Conservation (phyloP, 2,113 vertebrate species). For the Pristiophorus japonicus region DNA sequence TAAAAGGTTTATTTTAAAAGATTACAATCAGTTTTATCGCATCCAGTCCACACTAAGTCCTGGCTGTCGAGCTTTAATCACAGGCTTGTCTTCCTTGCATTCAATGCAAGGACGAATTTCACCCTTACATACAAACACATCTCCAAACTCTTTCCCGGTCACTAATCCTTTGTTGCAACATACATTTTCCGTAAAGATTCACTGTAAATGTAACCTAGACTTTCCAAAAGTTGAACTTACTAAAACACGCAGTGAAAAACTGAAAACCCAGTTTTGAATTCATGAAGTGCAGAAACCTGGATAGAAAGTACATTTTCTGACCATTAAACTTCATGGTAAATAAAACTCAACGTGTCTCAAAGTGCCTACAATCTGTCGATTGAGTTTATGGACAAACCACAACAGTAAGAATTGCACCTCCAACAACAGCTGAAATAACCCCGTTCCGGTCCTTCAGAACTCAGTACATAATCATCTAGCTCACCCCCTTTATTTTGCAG, state of each 20-base stretch:
- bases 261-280: neutral
- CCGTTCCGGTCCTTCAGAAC: neutral
- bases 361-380: neutral
- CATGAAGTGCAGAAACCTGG: neutral
- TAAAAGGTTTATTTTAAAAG: too few relatives aligned
- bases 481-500: neutral
- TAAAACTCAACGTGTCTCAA: neutral
- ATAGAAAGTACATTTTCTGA: neutral
- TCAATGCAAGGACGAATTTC: neutral
- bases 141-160: neutral
- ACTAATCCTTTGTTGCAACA: neutral
- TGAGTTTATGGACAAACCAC: neutral
- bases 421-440: neutral
- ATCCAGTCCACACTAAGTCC: neutral
- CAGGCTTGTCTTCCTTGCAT: neutral
- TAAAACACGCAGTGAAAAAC: too few relatives aligned
- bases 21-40: neutral
- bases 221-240: neutral
- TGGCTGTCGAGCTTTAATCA: too few relatives aligned
- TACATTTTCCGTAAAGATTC: neutral
- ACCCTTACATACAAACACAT: neutral
- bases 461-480: neutral
- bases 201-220: neutral
- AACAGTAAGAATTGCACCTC: neutral
- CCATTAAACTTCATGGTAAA: neutral